These are phyloP conservation scores for Oenanthe oenanthe DNA, from an alignment of 2,113 vertebrate species.

Conservation along the genomic window DNA sequence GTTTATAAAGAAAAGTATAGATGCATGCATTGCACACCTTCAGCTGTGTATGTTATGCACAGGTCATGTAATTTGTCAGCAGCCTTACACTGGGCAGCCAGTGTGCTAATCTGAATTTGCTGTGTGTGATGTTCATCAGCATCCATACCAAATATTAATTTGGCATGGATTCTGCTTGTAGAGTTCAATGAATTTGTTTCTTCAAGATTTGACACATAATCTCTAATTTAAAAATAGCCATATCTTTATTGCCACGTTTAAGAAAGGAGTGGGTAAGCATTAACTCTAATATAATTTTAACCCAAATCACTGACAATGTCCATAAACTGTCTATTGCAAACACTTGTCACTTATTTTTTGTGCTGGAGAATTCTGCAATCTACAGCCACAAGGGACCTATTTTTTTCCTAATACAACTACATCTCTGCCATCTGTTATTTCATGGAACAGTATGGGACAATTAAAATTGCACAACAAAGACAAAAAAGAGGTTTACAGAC, in stretches of 20 bases:
- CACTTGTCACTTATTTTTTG: not conserved
- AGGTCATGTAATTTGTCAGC: not conserved
- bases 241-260: not conserved
- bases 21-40: not conserved
- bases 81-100: not conserved
- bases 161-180: not conserved
- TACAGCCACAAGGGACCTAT: not conserved
- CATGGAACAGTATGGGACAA: not conserved
- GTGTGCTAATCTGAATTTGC: too few species aligned
- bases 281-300: not conserved
- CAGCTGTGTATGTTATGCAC: accelerated
- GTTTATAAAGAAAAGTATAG: not conserved
- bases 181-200: not conserved
- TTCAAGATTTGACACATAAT: not conserved
- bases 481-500: not conserved
- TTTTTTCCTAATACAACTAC: not conserved
- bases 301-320: not conserved
- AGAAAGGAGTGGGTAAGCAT: not conserved
- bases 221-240: not conserved
- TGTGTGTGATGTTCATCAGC: not conserved
- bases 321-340: not conserved
- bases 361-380: not conserved
- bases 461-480: not conserved
- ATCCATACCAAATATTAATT: not conserved
- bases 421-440: not conserved